Percentiles rank a stretch among this genome's conserved stretches.
Evolutionary conservation across 1,140 invertebrate genomes (phyloP).

Genomic region (Gyrodactylus bullatarudis): DNA sequence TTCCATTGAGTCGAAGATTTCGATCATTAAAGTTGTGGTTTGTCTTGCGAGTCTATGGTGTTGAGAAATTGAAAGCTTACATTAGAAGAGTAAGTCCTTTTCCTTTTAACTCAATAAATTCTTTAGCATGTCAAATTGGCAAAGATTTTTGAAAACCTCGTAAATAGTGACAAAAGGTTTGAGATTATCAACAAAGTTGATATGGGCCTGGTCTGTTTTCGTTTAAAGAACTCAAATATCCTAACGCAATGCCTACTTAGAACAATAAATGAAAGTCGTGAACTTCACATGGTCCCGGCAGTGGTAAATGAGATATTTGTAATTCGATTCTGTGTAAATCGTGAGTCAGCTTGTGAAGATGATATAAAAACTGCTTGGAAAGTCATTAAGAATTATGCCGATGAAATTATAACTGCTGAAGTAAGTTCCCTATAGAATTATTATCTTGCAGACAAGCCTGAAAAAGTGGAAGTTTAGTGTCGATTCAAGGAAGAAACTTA

Average conservation of each 20-base stretch:
- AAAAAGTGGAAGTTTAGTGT: too few relatives aligned
- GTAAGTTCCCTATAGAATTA: too few relatives aligned
- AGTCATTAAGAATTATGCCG: constrained; percentile 44
- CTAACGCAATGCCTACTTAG: constrained; percentile 69
- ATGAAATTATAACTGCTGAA: constrained; percentile 29
- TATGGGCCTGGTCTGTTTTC: constrained; percentile 62
- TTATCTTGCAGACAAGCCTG: too few relatives aligned
- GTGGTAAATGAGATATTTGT: constrained; percentile 45
- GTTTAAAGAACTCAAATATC: constrained; percentile 26
- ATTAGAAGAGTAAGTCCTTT: constrained; percentile 27
- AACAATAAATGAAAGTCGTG: constrained; percentile 68
- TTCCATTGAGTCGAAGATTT: constrained; percentile 63
- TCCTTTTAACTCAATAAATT: neutral
- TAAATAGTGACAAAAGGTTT: constrained; percentile 50
- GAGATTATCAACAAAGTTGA: constrained; percentile 73
- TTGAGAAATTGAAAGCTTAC: constrained; percentile 59
- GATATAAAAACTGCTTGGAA: constrained; percentile 66
- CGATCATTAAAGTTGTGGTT: constrained; percentile 85
- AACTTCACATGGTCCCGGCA: constrained; percentile 82
- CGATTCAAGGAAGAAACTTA: too few relatives aligned
- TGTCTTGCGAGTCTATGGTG: constrained; percentile 61
- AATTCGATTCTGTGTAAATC: constrained; percentile 57
- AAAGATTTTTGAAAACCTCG: constrained; percentile 53
- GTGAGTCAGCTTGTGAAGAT: constrained; percentile 47
- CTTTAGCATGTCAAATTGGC: constrained; percentile 46